Evolutionary conservation across 2,888 invertebrate species (phyloP), one percentile per base, ranked within the genome.

Genomic region (Hydroisotoma schaefferi): DNA sequence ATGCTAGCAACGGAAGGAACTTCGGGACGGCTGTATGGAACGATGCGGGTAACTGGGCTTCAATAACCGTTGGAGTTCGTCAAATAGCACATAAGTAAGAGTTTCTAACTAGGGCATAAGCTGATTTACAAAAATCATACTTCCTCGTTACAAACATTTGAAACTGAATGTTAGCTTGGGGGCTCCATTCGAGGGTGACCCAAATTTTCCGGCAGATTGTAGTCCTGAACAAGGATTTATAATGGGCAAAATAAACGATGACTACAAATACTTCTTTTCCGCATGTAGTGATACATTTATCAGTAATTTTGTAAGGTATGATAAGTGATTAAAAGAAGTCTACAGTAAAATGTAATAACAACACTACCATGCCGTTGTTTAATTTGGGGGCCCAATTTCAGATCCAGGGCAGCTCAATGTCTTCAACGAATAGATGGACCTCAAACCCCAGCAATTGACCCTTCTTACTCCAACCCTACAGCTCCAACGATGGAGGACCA

Each of bases 171-270:
- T 2, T 20, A 61, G 55, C 23, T 10, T 68, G 28, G 68, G 68
- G 12, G 65, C 65, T 3, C 63, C 63, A 10, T 63, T 65, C 27
- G 67, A 67, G 26, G 66, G 63, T 23, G 61, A 61, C 15, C 43
- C 53, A 1, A 52, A 61, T 20, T 55, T 44, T 22, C 60, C 60
- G 5, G 62, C 58, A 2, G 61, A 60, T 2, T 61, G 62, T 55
- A n/a, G n/a, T n/a, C 1, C 18, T 25, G 57, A 57, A 10, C 29
- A 47, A 18, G 67, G 64, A 2, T 67, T 60, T 23, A 65, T 67
- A 23, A 65, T 65, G 63, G 48, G 55, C 15, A 61, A 63, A 29
- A 57, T 55, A 10, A 59, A 49, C 18, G 59, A 65, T 37, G 57
- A 65, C 5, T 27, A 51, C n/a, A 48, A 51, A 26, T 68, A 43